A percentile compares a stretch with the other conserved stretches of the same genome.
phyloP scores from a whole-genome alignment of 1,140 invertebrate genomes.

The Atta cephalotes region DNA sequence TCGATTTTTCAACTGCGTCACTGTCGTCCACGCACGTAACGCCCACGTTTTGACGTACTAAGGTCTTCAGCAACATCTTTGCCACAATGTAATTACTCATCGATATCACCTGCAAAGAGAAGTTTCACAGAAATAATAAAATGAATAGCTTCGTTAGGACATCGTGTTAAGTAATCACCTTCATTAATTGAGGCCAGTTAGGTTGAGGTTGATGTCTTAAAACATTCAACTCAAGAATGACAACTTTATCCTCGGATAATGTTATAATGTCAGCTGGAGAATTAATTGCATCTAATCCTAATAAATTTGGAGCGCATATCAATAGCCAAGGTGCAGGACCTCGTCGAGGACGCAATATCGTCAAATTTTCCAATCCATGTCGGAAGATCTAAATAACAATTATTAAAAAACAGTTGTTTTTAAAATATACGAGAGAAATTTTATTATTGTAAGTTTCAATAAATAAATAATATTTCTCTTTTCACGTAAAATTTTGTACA shows the following conservation, averaged over 20 bases:
- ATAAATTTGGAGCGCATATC: conserved; percentile 88
- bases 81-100: conserved; percentile 88
- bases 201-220: conserved; percentile 91
- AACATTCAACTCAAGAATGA: conserved; percentile 90
- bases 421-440: not conserved
- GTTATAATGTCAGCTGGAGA: conserved; percentile 46
- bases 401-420: not conserved
- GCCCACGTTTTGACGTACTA: conserved; percentile 74
- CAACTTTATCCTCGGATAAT: conserved; percentile 86
- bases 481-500: not conserved
- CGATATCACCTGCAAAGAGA: conserved; percentile 86
- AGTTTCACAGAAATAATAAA: not conserved
- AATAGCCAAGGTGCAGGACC: conserved; percentile 89
- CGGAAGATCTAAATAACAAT: conserved; percentile 86
- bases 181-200: conserved; percentile 90
- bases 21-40: conserved; percentile 65
- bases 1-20: conserved; percentile 3
- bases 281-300: conserved; percentile 84
- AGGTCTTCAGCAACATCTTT: conserved; percentile 78
- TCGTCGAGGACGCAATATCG: conserved; percentile 85
- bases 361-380: conserved; percentile 87
- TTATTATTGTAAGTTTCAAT: not conserved
- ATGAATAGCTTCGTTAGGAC: conserved; percentile 14
- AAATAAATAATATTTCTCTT: not conserved
- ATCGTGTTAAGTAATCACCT: conserved; percentile 84